Evolutionary conservation across 1,140 invertebrate genomes (phyloP).

Genomic region (Microplitis mediator): DNA sequence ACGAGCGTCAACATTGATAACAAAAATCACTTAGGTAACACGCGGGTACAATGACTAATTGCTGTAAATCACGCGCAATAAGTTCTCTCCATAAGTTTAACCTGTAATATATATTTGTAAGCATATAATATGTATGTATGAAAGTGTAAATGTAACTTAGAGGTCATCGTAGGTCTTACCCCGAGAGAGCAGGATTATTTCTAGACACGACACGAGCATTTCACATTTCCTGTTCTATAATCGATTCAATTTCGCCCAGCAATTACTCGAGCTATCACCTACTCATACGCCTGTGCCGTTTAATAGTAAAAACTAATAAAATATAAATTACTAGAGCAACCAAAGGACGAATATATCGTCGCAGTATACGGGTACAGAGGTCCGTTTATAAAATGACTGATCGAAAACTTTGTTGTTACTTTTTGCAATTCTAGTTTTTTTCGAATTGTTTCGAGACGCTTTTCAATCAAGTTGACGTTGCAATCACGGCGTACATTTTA

Average conservation of each 20-base stretch:
- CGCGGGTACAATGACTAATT: slow-evolving; percentile 25
- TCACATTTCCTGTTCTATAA: slow-evolving; percentile 7
- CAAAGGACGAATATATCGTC: not conserved
- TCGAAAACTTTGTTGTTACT: too few relatives aligned
- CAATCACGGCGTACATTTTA: too few relatives aligned
- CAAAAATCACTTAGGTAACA: not conserved
- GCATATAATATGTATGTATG: not conserved
- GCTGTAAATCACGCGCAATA: slow-evolving; percentile 25
- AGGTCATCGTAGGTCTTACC: slow-evolving; percentile 8
- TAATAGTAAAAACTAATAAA: not conserved
- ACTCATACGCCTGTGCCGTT: not conserved
- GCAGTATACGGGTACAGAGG: too few relatives aligned
- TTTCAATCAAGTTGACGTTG: too few relatives aligned
- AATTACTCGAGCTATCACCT: not conserved
- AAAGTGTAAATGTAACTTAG: slow-evolving; percentile 1
- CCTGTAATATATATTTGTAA: not conserved
- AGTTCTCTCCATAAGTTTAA: not conserved
- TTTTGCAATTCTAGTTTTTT: too few relatives aligned
- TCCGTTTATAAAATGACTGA: too few relatives aligned
- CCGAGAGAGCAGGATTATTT: slow-evolving; percentile 18
- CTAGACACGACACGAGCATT: slow-evolving; percentile 5
- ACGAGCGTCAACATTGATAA: not conserved
- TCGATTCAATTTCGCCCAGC: slow-evolving; percentile 11
- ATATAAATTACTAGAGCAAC: not conserved
- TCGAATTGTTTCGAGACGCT: too few relatives aligned